These are phyloP conservation scores for Microctenopoma stevenorrisi DNA, from an alignment of 2,797 vertebrate species.

Conservation along the genomic window DNA sequence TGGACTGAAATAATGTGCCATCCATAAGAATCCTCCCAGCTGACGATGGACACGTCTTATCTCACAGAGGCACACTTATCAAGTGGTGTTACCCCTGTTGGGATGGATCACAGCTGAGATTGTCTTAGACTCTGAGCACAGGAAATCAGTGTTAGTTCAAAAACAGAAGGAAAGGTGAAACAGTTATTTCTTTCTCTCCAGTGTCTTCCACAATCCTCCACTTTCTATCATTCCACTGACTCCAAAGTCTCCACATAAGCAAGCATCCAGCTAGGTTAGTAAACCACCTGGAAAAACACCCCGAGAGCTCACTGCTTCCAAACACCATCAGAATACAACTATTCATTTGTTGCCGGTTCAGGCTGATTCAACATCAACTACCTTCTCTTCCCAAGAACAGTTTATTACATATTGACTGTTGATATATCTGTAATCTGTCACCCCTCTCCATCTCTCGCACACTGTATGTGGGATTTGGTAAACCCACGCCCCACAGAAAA, in stretches of 20 bases:
- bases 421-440: not conserved
- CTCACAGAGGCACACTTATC: constrained; percentile 19
- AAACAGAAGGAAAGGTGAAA: constrained; percentile 9
- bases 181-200: not conserved
- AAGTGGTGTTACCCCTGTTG: not conserved
- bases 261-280: constrained; percentile 26
- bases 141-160: not conserved
- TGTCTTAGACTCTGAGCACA: constrained; percentile 16
- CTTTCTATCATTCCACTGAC: not conserved
- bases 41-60: constrained; percentile 29
- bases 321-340: constrained; percentile 3
- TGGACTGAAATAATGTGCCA: constrained; percentile 25
- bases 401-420: not conserved
- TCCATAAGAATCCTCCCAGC: constrained; percentile 18
- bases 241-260: constrained; percentile 7
- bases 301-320: not conserved
- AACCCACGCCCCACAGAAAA: constrained; percentile 8
- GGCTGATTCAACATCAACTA: constrained; percentile 6
- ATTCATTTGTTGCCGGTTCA: constrained; percentile 13
- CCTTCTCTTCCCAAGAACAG: constrained; percentile 1
- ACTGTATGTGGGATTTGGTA: not conserved
- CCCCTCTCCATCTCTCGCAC: not conserved
- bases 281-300: constrained; percentile 10
- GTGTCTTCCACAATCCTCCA: not conserved
- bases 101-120: constrained; percentile 13